These are phyloP conservation scores for Diplodus puntazzo DNA, from an alignment of 2,797 vertebrate genomes.

Conservation along the genomic window DNA sequence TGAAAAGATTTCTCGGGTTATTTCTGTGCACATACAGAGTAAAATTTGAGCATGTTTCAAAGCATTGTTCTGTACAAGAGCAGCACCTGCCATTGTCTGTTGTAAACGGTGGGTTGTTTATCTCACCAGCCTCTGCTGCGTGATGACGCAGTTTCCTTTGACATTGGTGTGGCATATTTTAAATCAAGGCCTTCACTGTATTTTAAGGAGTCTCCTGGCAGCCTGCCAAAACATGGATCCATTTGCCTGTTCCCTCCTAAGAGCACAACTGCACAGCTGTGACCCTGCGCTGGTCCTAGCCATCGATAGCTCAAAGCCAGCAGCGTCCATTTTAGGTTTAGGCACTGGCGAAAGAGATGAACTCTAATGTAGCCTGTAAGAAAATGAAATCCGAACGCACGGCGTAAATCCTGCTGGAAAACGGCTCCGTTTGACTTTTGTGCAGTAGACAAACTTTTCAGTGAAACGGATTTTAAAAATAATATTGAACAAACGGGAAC, in stretches of 20 bases:
- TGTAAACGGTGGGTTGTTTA: slow-evolving; percentile 62
- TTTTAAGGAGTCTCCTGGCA: slow-evolving; percentile 82
- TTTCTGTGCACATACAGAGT: slow-evolving; percentile 62
- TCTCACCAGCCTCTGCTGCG: slow-evolving; percentile 59
- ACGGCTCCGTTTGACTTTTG: slow-evolving; percentile 5
- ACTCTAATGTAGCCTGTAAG: slow-evolving; percentile 38
- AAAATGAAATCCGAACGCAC: slow-evolving; percentile 39
- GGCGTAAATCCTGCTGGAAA: slow-evolving; percentile 18
- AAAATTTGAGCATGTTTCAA: slow-evolving; percentile 57
- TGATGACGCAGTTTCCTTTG: slow-evolving; percentile 72
- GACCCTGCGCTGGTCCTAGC: slow-evolving; percentile 72
- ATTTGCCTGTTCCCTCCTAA: slow-evolving; percentile 64
- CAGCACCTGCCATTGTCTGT: slow-evolving; percentile 71
- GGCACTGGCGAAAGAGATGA: slow-evolving; percentile 64
- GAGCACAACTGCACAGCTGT: slow-evolving; percentile 80
- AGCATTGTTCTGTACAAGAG: slow-evolving; percentile 45
- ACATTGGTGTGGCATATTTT: slow-evolving; percentile 74
- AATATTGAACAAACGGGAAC: background rate
- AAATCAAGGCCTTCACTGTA: slow-evolving; percentile 78
- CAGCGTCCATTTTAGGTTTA: slow-evolving; percentile 86
- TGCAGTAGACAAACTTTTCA: slow-evolving; percentile 30
- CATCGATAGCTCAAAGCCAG: slow-evolving; percentile 74
- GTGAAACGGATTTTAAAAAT: slow-evolving; percentile 4
- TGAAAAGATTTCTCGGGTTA: slow-evolving; percentile 62
- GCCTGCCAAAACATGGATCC: slow-evolving; percentile 75